A percentile compares a stretch with the other conserved stretches of the same genome.
Evolutionary conservation across 2,888 invertebrate genomes (phyloP).

Genomic region (Dione juno): DNA sequence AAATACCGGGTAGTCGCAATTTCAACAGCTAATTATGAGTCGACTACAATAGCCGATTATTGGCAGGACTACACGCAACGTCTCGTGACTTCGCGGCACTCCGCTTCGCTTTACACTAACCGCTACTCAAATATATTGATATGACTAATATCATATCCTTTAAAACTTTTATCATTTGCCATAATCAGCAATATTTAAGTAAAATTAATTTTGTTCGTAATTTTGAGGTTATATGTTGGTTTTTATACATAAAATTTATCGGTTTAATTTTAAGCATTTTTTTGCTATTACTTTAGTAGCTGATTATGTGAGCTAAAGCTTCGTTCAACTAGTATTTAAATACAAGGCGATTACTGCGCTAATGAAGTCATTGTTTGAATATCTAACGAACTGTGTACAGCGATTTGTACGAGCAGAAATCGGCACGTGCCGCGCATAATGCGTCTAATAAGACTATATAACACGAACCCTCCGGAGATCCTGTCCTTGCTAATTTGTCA

Average conservation of each 20-base stretch:
- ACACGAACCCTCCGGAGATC: slow-evolving; percentile 31
- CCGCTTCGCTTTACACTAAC: slow-evolving; percentile 54
- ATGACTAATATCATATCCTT: slow-evolving; percentile 46
- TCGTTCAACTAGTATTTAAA: slow-evolving; percentile 23
- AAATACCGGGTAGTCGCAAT: slow-evolving; percentile 53
- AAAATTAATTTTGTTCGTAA: not conserved
- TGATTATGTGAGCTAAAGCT: slow-evolving; percentile 9
- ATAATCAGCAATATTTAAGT: slow-evolving; percentile 28
- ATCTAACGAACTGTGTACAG: slow-evolving; percentile 75
- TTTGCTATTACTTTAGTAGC: not conserved
- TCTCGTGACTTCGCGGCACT: slow-evolving; percentile 61
- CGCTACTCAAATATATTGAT: slow-evolving; percentile 66
- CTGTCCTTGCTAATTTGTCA: slow-evolving; percentile 40
- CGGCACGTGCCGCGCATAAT: slow-evolving; percentile 48
- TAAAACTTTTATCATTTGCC: slow-evolving; percentile 39
- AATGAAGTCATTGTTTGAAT: slow-evolving; percentile 81
- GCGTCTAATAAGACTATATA: slow-evolving; percentile 50
- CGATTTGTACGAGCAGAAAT: slow-evolving; percentile 55
- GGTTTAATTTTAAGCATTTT: not conserved
- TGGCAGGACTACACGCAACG: slow-evolving; percentile 75
- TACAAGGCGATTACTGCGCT: slow-evolving; percentile 69
- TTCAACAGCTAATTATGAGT: slow-evolving; percentile 63
- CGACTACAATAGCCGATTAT: slow-evolving; percentile 65
- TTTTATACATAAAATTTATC: not conserved
- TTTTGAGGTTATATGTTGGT: not conserved